phyloP scores from a whole-genome alignment of 2,888 invertebrate genomes.

The Rhodophaea formosa region DNA sequence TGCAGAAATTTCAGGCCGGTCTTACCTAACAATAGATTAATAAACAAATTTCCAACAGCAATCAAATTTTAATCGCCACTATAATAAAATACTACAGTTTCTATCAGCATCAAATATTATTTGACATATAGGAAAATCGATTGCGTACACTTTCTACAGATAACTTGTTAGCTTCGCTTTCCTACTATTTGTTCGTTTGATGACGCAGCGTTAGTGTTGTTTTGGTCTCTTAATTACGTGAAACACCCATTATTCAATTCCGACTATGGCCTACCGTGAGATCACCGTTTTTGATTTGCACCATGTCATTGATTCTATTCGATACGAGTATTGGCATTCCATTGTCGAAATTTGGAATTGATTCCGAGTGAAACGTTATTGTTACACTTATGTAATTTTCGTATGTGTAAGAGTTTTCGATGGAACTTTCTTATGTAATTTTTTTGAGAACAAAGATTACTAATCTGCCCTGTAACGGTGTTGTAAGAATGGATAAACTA shows the following conservation, averaged over 20 bases:
- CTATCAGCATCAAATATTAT: conserved; percentile 31
- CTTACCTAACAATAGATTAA: too few relatives aligned
- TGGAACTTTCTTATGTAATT: not conserved
- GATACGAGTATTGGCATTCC: conserved; percentile 4
- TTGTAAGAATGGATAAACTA: too few relatives aligned
- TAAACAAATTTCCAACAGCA: not conserved
- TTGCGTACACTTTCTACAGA: conserved; percentile 70
- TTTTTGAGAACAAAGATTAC: not conserved
- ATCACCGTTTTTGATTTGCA: conserved; percentile 17
- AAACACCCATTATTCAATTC: conserved; percentile 26
- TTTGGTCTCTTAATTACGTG: conserved; percentile 23
- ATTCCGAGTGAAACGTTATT: conserved; percentile 5
- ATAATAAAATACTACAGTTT: conserved; percentile 25
- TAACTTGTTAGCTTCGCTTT: conserved; percentile 71
- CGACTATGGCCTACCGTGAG: conserved; percentile 18
- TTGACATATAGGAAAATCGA: conserved; percentile 52
- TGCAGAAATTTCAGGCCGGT: too few relatives aligned
- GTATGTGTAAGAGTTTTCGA: not conserved
- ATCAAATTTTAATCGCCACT: not conserved
- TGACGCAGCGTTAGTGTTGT: conserved; percentile 37
- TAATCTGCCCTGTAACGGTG: not conserved
- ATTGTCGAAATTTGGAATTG: conserved; percentile 8
- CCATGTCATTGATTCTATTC: conserved; percentile 20
- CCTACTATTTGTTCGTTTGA: conserved; percentile 57
- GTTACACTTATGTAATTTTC: conserved; percentile 8